These are phyloP conservation scores for Hydraecia micacea DNA, from an alignment of 2,888 invertebrate species.

Conservation along the genomic window DNA sequence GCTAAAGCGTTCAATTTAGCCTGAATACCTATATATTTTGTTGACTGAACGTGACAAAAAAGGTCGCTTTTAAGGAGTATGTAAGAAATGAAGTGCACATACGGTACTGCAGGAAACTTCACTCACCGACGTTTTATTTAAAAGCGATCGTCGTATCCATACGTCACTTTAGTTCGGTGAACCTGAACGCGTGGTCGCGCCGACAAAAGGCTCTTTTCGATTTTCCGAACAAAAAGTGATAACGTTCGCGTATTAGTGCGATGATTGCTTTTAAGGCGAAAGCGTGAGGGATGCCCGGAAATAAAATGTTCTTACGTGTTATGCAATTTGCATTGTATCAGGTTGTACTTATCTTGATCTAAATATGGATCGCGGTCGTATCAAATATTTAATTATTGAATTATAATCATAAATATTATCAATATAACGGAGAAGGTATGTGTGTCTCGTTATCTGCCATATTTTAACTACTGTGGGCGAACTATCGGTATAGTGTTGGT, in stretches of 20 bases:
- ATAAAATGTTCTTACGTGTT: not conserved
- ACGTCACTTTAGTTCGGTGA: no score
- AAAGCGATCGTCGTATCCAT: no score
- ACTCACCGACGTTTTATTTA: not conserved
- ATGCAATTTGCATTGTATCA: not conserved
- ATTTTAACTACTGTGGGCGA: no score
- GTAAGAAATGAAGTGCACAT: constrained; percentile 6
- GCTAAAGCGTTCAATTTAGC: not conserved
- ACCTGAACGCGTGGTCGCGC: no score
- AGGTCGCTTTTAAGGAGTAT: constrained; percentile 6
- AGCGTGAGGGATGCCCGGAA: not conserved
- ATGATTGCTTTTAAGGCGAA: no score
- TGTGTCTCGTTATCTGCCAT: no score
- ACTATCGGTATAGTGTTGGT: no score
- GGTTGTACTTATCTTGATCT: not conserved
- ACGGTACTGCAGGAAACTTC: not conserved
- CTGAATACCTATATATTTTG: not conserved
- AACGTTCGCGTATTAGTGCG: no score
- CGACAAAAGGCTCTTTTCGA: no score
- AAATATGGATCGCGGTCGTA: not conserved
- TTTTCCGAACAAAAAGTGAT: no score
- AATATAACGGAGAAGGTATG: no score
- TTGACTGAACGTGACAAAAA: not conserved
- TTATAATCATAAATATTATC: no score
- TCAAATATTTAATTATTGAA: not conserved